phyloP scores from a whole-genome alignment of 2,113 vertebrate species.

The Oostethus manadensis region DNA sequence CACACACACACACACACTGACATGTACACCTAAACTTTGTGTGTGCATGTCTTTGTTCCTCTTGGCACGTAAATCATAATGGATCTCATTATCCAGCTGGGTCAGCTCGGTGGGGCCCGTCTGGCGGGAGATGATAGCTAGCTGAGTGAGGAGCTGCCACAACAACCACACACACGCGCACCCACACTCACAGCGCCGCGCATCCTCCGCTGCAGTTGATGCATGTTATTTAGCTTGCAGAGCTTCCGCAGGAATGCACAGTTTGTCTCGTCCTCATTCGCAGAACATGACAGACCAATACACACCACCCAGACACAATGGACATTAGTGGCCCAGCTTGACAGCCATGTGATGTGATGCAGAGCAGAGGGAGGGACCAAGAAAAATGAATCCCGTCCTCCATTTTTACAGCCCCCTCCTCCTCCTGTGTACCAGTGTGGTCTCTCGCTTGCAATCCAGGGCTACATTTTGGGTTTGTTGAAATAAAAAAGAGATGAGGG shows the following conservation, averaged over 20 bases:
- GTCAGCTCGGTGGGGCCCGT: conserved; percentile 65
- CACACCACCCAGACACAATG: conserved; percentile 66
- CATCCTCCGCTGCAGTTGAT: conserved; percentile 1
- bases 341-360: conserved; percentile 51
- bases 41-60: conserved; percentile 61
- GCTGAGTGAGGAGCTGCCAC: conserved; percentile 52
- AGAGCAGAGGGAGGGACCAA: conserved; percentile 53
- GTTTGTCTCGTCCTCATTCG: conserved; percentile 34
- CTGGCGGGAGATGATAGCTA: conserved; percentile 69
- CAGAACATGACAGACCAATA: conserved; percentile 21
- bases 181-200: conserved; percentile 1
- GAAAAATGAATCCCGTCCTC: conserved; percentile 51
- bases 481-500: conserved; percentile 26
- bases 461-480: neutral
- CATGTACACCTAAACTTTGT: conserved; percentile 36
- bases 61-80: conserved; percentile 68
- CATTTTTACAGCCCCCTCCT: conserved; percentile 8
- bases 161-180: conserved; percentile 7
- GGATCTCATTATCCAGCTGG: conserved; percentile 71
- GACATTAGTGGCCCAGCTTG: conserved; percentile 70
- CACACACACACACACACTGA: conserved; percentile 29
- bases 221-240: conserved; percentile 32
- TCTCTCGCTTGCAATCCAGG: neutral
- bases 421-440: neutral
- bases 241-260: conserved; percentile 22